A percentile compares a stretch with the other conserved stretches of the same genome.
These are phyloP conservation scores for Spea bombifrons DNA, from an alignment of 2,113 vertebrate species.

Conservation along the genomic window DNA sequence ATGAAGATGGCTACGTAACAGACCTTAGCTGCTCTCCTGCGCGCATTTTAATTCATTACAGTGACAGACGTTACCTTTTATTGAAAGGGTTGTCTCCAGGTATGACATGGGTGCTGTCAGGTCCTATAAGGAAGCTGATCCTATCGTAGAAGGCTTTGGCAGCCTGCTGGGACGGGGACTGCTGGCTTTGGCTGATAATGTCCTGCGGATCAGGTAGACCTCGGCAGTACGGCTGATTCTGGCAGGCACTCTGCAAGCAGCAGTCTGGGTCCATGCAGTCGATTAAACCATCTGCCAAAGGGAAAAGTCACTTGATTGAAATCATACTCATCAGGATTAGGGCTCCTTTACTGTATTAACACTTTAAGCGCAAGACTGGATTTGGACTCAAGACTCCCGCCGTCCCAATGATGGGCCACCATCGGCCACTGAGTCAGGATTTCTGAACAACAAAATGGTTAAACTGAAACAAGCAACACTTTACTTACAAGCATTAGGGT, in stretches of 20 bases:
- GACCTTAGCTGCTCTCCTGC: background rate
- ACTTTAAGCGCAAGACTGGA: background rate
- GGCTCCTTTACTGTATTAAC: conserved; percentile 17
- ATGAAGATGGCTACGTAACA: background rate
- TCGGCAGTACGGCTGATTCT: conserved; percentile 87
- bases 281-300: conserved; percentile 83
- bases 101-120: conserved; percentile 87
- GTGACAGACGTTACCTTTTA: conserved; percentile 76
- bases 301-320: conserved; percentile 58
- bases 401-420: too few species aligned
- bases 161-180: conserved; percentile 77
- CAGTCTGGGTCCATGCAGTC: conserved; percentile 99
- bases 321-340: conserved; percentile 48
- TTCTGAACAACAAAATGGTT: too few species aligned
- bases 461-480: too few species aligned
- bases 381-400: too few species aligned
- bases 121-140: conserved; percentile 83
- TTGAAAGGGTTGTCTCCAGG: conserved; percentile 92
- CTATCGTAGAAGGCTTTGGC: conserved; percentile 91
- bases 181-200: conserved; percentile 78
- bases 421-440: too few species aligned
- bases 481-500: too few species aligned
- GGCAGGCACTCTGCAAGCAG: conserved; percentile 89
- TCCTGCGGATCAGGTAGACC: conserved; percentile 87
- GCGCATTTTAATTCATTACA: background rate